Evolutionary conservation across 1,140 invertebrate species (phyloP), one percentile per base, ranked within the genome.

Genomic region (Aplysia californica): DNA sequence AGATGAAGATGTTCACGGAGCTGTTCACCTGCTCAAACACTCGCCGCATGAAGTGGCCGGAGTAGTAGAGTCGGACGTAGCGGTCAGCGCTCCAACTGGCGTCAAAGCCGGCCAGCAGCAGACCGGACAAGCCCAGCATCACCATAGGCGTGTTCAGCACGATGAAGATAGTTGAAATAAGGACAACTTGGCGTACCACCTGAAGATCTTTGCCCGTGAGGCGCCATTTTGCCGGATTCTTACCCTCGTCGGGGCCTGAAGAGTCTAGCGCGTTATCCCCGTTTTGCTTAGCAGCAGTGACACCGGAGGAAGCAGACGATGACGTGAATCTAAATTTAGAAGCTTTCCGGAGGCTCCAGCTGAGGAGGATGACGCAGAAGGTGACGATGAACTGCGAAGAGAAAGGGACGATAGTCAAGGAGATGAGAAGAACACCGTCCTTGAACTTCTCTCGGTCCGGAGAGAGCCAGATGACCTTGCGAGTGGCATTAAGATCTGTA

Each of bases 111-210:
- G n/a, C n/a, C n/a, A n/a, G n/a, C 4, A 70, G 29, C 15, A 70
- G 23, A 18, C 39, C 26, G n/a, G 29, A 26, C 6, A 70, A 50
- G 23, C 33, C 56, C 18, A 55, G 5, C 2, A 70, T 26, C 44
- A 50, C 56, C n/a, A 29, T 50, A 21, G 67, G 67, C 44, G 56
- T 70, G 39, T 50, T 70, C 18, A 39, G 56, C 3, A 55, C 41
- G 39, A 44, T 55, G 67, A 50, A 70, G 20, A 70, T 39, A 31
- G 21, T 2, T 1, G 39, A 70, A 10, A 70, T 70, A n/a, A n/a
- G n/a, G n/a, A n/a, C n/a, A n/a, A n/a, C n/a, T n/a, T n/a, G n/a
- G n/a, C n/a, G n/a, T n/a, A 70, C 67, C n/a, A 55, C 67, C 39
- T 44, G 44, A 1, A 70, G 3, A 29, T 70, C 67, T 29, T 70